These are phyloP conservation scores for Calameuta filiformis DNA, from an alignment of 2,888 invertebrate species.

Conservation along the genomic window DNA sequence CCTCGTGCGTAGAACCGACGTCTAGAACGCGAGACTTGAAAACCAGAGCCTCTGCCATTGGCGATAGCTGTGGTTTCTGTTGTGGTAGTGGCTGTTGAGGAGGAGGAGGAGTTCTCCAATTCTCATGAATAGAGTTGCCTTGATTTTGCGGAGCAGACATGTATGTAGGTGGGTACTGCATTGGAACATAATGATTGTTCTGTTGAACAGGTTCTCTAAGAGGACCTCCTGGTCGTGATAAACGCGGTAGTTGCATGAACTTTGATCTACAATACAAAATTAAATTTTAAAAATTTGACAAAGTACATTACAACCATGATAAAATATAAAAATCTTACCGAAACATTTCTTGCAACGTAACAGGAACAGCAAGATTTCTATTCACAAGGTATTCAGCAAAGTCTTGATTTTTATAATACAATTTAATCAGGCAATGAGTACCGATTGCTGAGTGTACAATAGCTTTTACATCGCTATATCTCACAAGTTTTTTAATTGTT, in stretches of 20 bases:
- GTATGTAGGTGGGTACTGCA: not conserved
- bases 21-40: constrained; percentile 64
- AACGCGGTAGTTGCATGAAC: not conserved
- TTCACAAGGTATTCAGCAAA: constrained; percentile 44
- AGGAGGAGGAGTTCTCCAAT: constrained; percentile 1
- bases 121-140: constrained; percentile 1
- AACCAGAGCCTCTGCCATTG: constrained; percentile 40
- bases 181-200: not conserved
- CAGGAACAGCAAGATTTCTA: constrained; percentile 40
- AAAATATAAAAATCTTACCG: constrained; percentile 35
- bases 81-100: not conserved
- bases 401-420: constrained; percentile 43
- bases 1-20: constrained; percentile 73
- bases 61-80: constrained; percentile 14
- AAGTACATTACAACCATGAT: not conserved
- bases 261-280: not conserved
- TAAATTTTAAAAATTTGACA: not conserved
- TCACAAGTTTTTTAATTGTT: constrained; percentile 62
- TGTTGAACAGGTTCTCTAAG: not conserved
- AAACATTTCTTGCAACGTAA: constrained; percentile 39
- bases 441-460: constrained; percentile 29
- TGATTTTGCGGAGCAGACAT: not conserved
- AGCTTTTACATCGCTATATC: constrained; percentile 63
- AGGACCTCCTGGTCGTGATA: not conserved
- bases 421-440: constrained; percentile 41